These are phyloP conservation scores for Philonicus albiceps DNA, from an alignment of 2,888 invertebrate genomes.

Conservation along the genomic window DNA sequence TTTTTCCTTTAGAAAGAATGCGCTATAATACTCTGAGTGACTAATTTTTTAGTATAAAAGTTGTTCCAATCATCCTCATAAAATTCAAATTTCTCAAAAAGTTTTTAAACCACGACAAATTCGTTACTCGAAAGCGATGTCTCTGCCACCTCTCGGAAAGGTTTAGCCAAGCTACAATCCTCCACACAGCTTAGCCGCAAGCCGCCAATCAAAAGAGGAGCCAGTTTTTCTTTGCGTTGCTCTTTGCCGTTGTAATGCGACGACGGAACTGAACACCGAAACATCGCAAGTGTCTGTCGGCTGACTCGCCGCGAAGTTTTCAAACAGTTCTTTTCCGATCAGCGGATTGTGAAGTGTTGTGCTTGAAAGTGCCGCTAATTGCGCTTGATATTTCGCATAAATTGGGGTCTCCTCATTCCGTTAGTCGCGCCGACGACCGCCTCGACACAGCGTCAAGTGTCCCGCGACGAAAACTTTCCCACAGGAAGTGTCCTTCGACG, in stretches of 20 bases:
- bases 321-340: not conserved
- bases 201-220: not conserved
- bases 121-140: not conserved
- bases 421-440: not conserved
- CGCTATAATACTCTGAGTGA: too few relatives aligned
- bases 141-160: not conserved
- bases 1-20: too few relatives aligned
- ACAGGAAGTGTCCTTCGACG: not conserved
- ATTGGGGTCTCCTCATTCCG: not conserved
- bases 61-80: too few relatives aligned
- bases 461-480: not conserved
- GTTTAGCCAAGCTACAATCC: not conserved
- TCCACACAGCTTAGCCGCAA: not conserved
- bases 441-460: not conserved
- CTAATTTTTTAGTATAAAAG: too few relatives aligned
- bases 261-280: not conserved
- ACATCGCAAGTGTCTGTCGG: not conserved
- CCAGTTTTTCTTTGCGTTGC: not conserved
- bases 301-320: not conserved
- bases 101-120: not conserved
- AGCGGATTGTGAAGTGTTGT: not conserved
- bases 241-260: not conserved
- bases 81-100: too few relatives aligned
- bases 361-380: not conserved
- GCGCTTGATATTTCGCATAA: not conserved